Base-by-base conservation (phyloP, 1,140 invertebrate species). In the Drosophila paulistorum region DNA sequence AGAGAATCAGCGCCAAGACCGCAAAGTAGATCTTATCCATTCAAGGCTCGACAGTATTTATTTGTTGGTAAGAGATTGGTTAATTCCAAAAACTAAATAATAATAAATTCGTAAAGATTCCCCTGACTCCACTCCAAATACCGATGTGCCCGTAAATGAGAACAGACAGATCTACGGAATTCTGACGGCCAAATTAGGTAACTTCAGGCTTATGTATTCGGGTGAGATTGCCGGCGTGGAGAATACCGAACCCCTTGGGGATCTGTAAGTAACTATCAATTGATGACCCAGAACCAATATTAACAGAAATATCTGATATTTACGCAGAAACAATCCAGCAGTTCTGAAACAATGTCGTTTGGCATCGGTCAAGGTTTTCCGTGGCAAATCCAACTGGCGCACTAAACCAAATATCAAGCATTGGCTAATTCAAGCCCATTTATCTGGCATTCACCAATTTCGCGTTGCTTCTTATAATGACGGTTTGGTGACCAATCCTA, bases 111-210 rank as follows among this genome's bases (percentile, higher is more conserved):
- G 3, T 9, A 11, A 4, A 73, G 71, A 64, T 63, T n/a, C 39
- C 0, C 71, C 65, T 10, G 65, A 60, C 9, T 1, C 37, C 7
- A 14, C 45, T 2, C 23, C 54, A 1, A 48, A 63, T 6, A 26
- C 26, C 2, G 51, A 73, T 35, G 4, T 9, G 17, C 54, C 59
- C 0, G 4, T 73, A 2, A 37, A 73, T 63, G 26, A 63, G 54
- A 55, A 65, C 17, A 33, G 39, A 17, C 71, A 73, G 42, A 9
- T 73, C 10, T 73, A 68, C 68, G 71, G 58, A n/a, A 57, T n/a
- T 10, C 59, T 68, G 4, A 30, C n/a, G n/a, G 65, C 65, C 33
- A 37, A 41, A 30, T 57, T 73, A 48, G 65, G 60, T 11, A 33
- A 63, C 1, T n/a, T 73, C 7, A 45, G 26, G 1, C 17, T 73